Evolutionary conservation across 2,888 invertebrate species (phyloP).

Genomic region (Tachina grossa): DNA sequence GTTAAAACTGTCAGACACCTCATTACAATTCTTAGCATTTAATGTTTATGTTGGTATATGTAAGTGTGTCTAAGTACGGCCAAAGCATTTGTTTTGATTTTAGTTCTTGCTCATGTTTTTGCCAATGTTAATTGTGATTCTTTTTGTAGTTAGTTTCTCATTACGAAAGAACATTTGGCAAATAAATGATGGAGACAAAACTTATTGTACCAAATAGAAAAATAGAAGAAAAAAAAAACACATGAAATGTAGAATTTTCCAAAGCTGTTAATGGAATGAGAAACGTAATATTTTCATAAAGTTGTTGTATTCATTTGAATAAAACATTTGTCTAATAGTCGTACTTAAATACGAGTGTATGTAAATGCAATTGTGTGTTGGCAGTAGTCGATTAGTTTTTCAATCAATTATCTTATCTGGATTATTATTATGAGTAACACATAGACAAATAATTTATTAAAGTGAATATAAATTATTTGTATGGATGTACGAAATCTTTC

Average conservation of each 20-base stretch:
- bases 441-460: too few species aligned
- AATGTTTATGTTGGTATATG: constrained; percentile 1
- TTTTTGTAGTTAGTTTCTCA: constrained; percentile 19
- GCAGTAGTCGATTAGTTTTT: too few species aligned
- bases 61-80: constrained; percentile 3
- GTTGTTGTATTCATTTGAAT: neutral
- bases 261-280: constrained; percentile 27
- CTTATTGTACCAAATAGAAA: constrained; percentile 40
- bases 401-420: too few species aligned
- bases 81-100: constrained; percentile 22
- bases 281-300: neutral
- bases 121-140: constrained; percentile 14
- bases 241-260: constrained; percentile 4
- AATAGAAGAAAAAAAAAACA: constrained; percentile 2
- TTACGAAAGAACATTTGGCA: constrained; percentile 36
- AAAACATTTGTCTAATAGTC: too few species aligned
- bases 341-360: too few species aligned
- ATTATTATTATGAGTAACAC: too few species aligned
- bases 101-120: constrained; percentile 1
- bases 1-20: constrained; percentile 68
- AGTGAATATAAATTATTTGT: too few species aligned
- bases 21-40: constrained; percentile 55
- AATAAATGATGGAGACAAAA: constrained; percentile 10
- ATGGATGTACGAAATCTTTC: too few species aligned
- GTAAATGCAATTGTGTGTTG: too few species aligned